phyloP scores from a whole-genome alignment of 2,797 vertebrate species.

The Propithecus perrieri region DNA sequence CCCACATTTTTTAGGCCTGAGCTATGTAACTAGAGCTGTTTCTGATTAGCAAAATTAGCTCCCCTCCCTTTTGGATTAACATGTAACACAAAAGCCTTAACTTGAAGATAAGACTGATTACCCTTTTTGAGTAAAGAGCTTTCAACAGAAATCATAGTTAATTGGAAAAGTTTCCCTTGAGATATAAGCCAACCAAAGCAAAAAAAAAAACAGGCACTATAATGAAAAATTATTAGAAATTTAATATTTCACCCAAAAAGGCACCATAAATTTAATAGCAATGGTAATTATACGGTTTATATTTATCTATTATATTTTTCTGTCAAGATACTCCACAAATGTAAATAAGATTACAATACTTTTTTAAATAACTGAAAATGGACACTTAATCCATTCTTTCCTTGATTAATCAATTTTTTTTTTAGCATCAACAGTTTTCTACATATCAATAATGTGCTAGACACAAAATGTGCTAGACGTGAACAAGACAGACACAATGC shows the following conservation, averaged over 20 bases:
- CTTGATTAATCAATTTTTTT: not conserved
- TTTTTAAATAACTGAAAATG: not conserved
- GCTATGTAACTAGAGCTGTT: slow-evolving; percentile 56
- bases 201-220: not conserved
- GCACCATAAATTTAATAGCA: not conserved
- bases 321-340: slow-evolving; percentile 3
- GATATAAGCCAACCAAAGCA: slow-evolving; percentile 26
- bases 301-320: slow-evolving; percentile 38
- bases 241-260: slow-evolving; percentile 31
- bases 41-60: slow-evolving; percentile 67
- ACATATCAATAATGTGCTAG: not conserved
- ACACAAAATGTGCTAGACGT: not conserved
- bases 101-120: slow-evolving; percentile 67
- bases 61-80: slow-evolving; percentile 25
- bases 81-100: slow-evolving; percentile 33
- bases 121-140: slow-evolving; percentile 55
- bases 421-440: not conserved
- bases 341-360: not conserved
- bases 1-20: not conserved
- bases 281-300: not conserved
- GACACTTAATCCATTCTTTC: not conserved
- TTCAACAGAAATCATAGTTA: slow-evolving; percentile 71
- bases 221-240: slow-evolving; percentile 46
- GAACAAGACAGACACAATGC: not conserved
- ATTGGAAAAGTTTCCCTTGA: slow-evolving; percentile 59